Base-by-base conservation (phyloP, 2,113 vertebrate genomes). In the Mixornis gularis region DNA sequence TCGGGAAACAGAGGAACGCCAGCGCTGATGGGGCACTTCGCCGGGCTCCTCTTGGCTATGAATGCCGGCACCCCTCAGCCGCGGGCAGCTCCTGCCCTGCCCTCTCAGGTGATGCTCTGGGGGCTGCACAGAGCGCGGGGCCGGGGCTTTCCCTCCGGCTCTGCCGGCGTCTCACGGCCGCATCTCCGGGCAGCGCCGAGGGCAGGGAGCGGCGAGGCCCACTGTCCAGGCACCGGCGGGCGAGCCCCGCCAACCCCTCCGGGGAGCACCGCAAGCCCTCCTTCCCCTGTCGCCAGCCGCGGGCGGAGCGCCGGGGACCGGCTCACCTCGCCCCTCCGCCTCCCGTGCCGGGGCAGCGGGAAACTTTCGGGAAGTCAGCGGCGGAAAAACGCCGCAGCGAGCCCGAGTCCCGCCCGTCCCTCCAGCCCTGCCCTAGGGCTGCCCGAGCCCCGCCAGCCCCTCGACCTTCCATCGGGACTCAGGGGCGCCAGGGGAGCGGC, bases 361-460 rank as follows among this genome's bases (percentile, higher is more conserved):
- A 87, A 94, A 95, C 93, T 95, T 95, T 89, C 29, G 81, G 81
- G 52, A 91, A 89, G 78, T 62, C 73, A 38, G 46, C 44, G 40
- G 27, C 64, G n/a, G 71, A 62, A 70, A 77, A 60, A 26, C 7
- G 69, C 34, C 38, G 17, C 24, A n/a, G 65, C 34, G 16, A 72
- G 40, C 41, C 68, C 24, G 44, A 30, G 73, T 86, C 43, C 77
- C 62, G 38, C 71, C 79, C 64, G 82, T 26, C n/a, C 44, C 49
- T 17, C 21, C 92, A 29, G 63, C 78, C 64, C 74, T 69, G 70
- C 60, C 53, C 59, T 15, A 7, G n/a, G n/a, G 79, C 64, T 34
- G 64, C 18, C 80, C 34, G 12, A 62, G 74, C 58, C 24, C 46
- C 30, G 18, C 9, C 56, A 8, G 56, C 40, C 70, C 18, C 79